Conservation (phyloP, 1,140 invertebrate species). For the Wasmannia auropunctata region DNA sequence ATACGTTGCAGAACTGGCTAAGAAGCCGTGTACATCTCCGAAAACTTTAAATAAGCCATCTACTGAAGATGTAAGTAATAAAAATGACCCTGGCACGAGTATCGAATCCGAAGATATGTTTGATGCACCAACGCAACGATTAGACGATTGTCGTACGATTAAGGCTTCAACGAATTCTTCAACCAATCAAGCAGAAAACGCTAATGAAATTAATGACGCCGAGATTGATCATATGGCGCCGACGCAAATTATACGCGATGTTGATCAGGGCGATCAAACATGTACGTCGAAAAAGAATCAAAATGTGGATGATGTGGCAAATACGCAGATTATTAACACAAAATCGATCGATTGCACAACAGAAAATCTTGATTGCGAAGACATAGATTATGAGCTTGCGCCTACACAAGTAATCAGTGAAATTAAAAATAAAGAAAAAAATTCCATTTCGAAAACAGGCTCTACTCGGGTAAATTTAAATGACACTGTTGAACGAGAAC, state of each 20-base stretch:
- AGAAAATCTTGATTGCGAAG: neutral
- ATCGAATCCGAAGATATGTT: slow-evolving; percentile 71
- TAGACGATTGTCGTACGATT: neutral
- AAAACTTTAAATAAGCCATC: neutral
- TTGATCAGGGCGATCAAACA: neutral
- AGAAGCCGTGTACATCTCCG: neutral
- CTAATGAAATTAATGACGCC: neutral
- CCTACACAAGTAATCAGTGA: slow-evolving; percentile 55
- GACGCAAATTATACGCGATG: neutral
- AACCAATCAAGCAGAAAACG: neutral
- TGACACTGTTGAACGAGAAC: slow-evolving; percentile 74
- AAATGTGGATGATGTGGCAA: neutral
- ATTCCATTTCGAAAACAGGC: neutral
- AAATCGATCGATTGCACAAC: neutral
- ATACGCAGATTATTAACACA: slow-evolving; percentile 53
- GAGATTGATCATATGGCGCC: neutral
- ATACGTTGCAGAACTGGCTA: slow-evolving; percentile 42
- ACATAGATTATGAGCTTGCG: slow-evolving; percentile 59
- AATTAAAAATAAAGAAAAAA: neutral
- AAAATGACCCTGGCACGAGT: slow-evolving; percentile 6
- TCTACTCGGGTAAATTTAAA: slow-evolving; percentile 48
- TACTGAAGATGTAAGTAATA: slow-evolving; percentile 12
- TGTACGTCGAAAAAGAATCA: neutral
- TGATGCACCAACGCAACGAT: slow-evolving; percentile 63
- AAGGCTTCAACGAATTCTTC: neutral